Evolutionary conservation across 1,140 invertebrate genomes (phyloP).

Genomic region (Cryptotermes secundus): DNA sequence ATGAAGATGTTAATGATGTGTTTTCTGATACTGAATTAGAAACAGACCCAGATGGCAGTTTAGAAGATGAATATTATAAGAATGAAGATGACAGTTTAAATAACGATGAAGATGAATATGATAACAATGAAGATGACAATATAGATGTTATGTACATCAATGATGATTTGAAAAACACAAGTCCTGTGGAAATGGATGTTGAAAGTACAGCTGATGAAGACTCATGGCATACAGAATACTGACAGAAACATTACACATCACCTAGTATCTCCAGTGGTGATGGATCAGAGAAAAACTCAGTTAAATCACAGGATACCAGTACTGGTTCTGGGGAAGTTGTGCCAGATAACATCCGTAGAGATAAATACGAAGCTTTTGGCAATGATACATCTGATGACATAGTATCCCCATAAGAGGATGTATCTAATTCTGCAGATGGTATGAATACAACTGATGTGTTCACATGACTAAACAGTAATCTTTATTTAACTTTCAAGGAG

Average conservation of each 20-base stretch:
- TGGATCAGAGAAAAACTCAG: background rate
- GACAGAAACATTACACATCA: no score
- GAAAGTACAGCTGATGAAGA: no score
- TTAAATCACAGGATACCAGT: background rate
- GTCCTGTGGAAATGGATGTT: no score
- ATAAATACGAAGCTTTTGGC: constrained; percentile 21
- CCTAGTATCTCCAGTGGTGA: background rate
- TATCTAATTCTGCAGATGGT: background rate
- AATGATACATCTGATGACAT: background rate
- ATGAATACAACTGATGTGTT: no score
- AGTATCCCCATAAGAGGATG: background rate
- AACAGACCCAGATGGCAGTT: background rate
- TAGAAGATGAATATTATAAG: background rate
- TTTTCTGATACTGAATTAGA: background rate
- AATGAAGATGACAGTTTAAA: no score
- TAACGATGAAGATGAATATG: background rate
- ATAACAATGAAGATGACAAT: background rate
- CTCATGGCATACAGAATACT: no score
- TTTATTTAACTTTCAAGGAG: no score
- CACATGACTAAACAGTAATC: no score
- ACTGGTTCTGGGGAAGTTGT: constrained; percentile 14
- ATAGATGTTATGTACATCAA: no score
- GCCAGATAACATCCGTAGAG: background rate
- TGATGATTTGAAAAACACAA: no score
- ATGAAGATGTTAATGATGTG: background rate